Evolutionary conservation across 2,797 vertebrate genomes (phyloP).

Genomic region (Crypturellus tataupa): DNA sequence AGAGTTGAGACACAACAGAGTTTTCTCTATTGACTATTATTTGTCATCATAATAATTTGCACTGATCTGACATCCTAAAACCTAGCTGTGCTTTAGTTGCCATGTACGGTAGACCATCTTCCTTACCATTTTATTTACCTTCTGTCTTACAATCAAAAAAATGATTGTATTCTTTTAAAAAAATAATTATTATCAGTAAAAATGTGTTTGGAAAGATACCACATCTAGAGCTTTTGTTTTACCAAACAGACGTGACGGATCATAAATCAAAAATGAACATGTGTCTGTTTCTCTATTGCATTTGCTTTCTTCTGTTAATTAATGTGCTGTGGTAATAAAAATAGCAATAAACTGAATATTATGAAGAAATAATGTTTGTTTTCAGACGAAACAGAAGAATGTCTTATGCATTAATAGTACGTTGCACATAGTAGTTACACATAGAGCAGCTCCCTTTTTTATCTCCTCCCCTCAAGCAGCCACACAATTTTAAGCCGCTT

Average conservation of each 20-base stretch:
- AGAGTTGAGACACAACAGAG: background rate
- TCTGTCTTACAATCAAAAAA: background rate
- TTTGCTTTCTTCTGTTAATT: background rate
- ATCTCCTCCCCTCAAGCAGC: background rate
- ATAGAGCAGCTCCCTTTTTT: background rate
- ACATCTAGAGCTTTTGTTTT: background rate
- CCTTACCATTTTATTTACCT: background rate
- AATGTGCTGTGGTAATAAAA: background rate
- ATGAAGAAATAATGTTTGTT: too few relatives aligned
- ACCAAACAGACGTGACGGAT: background rate
- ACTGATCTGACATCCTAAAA: background rate
- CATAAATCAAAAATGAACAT: background rate
- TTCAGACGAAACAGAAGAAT: too few relatives aligned
- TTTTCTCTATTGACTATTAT: background rate
- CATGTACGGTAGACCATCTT: background rate
- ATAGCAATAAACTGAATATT: background rate
- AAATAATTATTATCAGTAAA: background rate
- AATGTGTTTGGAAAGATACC: background rate
- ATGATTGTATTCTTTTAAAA: background rate
- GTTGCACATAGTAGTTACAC: background rate
- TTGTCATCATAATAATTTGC: background rate
- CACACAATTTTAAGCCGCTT: slow-evolving; percentile 32
- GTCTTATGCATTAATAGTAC: background rate
- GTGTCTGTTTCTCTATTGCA: background rate
- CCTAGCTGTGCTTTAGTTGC: background rate